These are phyloP conservation scores for Lethrus apterus DNA, from an alignment of 1,140 invertebrate genomes.

Conservation along the genomic window DNA sequence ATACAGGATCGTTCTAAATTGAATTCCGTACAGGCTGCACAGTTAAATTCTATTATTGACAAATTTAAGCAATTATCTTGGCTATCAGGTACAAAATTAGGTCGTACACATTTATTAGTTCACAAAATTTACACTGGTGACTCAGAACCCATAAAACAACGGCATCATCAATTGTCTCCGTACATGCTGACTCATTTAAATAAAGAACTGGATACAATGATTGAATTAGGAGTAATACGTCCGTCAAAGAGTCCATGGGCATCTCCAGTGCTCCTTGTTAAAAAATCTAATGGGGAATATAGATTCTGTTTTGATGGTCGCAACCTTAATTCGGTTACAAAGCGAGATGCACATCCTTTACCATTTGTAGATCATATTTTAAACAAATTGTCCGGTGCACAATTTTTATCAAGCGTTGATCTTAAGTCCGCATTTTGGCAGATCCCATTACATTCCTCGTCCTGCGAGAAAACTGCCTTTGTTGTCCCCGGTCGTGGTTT, in stretches of 20 bases:
- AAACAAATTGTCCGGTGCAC: slow-evolving; percentile 28
- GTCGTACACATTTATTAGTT: neutral
- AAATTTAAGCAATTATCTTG: too few species aligned
- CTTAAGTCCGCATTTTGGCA: slow-evolving; percentile 36
- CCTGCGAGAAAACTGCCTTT: slow-evolving; percentile 39
- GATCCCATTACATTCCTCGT: slow-evolving; percentile 27
- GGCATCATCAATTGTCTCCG: slow-evolving; percentile 24
- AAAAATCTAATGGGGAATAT: slow-evolving; percentile 20
- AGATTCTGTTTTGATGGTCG: slow-evolving; percentile 38
- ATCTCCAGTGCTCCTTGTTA: slow-evolving; percentile 20
- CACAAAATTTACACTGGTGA: slow-evolving; percentile 26
- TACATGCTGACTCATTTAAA: slow-evolving; percentile 19
- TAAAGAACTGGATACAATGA: slow-evolving; percentile 26
- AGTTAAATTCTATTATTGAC: too few species aligned
- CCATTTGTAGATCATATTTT: slow-evolving; percentile 30
- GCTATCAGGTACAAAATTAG: too few species aligned
- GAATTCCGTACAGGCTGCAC: too few species aligned
- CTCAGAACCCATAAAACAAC: slow-evolving; percentile 24
- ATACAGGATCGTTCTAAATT: too few species aligned
- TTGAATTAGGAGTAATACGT: slow-evolving; percentile 15
- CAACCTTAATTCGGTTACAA: slow-evolving; percentile 37
- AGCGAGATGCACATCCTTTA: slow-evolving; percentile 31
- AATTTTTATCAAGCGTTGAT: slow-evolving; percentile 34
- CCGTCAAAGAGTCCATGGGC: slow-evolving; percentile 19
- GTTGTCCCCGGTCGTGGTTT: slow-evolving; percentile 28